Percentiles rank a stretch among this genome's conserved stretches.
Evolutionary conservation across 2,888 invertebrate species (phyloP).

Genomic region (Odiellus spinosus): DNA sequence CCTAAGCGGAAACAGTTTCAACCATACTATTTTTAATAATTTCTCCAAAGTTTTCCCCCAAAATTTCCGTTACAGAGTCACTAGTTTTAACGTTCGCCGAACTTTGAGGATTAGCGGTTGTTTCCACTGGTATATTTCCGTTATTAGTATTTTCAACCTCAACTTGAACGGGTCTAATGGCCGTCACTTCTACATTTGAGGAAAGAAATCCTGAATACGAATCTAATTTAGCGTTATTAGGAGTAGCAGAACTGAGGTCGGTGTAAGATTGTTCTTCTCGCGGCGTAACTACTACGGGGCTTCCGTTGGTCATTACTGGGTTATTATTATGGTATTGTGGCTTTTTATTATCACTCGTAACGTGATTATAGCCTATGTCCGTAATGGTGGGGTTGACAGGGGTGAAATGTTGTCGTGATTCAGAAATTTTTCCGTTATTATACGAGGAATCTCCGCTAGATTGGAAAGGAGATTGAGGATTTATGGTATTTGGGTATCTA

Average conservation of each 20-base stretch:
- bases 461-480: background rate
- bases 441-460: background rate
- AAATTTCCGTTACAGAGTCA: background rate
- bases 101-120: too few relatives aligned
- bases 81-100: background rate
- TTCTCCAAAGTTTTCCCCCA: slow-evolving; percentile 63
- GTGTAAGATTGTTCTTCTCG: slow-evolving; percentile 23
- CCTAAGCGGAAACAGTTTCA: slow-evolving; percentile 72
- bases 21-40: slow-evolving; percentile 84
- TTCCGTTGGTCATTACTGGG: background rate
- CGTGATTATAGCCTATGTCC: background rate
- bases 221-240: slow-evolving; percentile 16
- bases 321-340: background rate
- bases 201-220: slow-evolving; percentile 12
- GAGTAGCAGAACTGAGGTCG: slow-evolving; percentile 23
- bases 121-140: too few relatives aligned
- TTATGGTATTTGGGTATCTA: slow-evolving; percentile 3
- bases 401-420: slow-evolving; percentile 1
- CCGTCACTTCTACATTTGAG: slow-evolving; percentile 16
- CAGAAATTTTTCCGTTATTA: background rate
- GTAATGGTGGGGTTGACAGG: slow-evolving; percentile 5
- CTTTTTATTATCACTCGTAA: background rate
- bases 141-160: slow-evolving; percentile 8
- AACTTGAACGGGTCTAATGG: slow-evolving; percentile 15
- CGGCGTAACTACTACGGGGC: too few relatives aligned